Conservation (phyloP, 2,797 vertebrate species). For the Oreonectes daqikongensis region DNA sequence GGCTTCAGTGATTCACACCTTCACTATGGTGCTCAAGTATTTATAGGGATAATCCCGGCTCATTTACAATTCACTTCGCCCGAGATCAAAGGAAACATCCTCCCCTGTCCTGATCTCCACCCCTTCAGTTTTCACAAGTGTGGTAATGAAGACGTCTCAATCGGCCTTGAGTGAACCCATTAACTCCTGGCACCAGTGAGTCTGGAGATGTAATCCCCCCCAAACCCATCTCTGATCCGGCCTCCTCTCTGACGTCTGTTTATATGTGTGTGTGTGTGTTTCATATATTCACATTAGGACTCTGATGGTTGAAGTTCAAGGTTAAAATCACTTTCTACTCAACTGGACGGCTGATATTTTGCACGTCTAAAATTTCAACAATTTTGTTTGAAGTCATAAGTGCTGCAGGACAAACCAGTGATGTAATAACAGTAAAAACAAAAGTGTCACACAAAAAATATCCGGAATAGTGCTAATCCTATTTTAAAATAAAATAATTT, state of each 20-base stretch:
- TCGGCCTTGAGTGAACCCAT: slow-evolving; percentile 80
- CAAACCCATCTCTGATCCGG: slow-evolving; percentile 58
- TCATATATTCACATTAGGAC: slow-evolving; percentile 18
- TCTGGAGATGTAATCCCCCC: slow-evolving; percentile 68
- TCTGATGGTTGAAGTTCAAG: slow-evolving; percentile 30
- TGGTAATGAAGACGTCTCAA: slow-evolving; percentile 82
- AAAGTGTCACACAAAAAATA: too few species aligned
- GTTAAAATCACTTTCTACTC: slow-evolving; percentile 2
- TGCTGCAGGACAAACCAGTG: not conserved
- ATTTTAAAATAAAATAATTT: too few species aligned
- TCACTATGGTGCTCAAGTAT: slow-evolving; percentile 55
- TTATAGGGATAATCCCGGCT: slow-evolving; percentile 71
- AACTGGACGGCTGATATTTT: not conserved
- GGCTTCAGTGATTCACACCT: slow-evolving; percentile 49
- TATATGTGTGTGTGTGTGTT: slow-evolving; percentile 48
- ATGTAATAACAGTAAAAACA: too few species aligned
- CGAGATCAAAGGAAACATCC: slow-evolving; percentile 77
- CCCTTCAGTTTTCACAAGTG: slow-evolving; percentile 81
- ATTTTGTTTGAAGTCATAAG: not conserved
- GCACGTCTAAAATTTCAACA: not conserved
- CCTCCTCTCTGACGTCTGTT: slow-evolving; percentile 51
- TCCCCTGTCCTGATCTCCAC: slow-evolving; percentile 60
- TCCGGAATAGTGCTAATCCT: too few species aligned
- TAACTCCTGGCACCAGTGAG: slow-evolving; percentile 80
- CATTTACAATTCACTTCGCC: slow-evolving; percentile 64